These are phyloP conservation scores for Caenorhabditis uteleia DNA, from an alignment of 2,888 invertebrate genomes.

Conservation along the genomic window DNA sequence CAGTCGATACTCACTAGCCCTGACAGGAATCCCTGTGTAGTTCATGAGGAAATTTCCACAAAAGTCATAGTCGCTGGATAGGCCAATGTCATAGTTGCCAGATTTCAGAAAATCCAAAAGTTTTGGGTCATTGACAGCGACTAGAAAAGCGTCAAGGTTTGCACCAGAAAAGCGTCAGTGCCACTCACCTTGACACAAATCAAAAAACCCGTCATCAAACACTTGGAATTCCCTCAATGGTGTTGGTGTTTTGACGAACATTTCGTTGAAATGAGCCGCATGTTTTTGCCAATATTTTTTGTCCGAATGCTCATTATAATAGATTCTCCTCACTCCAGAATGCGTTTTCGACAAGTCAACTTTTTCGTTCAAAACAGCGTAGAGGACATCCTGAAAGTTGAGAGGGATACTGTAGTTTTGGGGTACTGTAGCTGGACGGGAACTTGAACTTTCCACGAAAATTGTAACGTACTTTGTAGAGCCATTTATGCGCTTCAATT, in stretches of 20 bases:
- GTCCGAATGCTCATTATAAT: no score
- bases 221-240: constrained; percentile 10
- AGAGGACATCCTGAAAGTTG: no score
- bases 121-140: constrained; percentile 8
- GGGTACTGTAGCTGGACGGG: no score
- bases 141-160: constrained; percentile 6
- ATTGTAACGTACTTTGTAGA: no score
- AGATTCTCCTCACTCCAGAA: no score
- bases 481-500: not conserved
- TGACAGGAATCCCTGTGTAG: constrained; percentile 19
- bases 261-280: no score
- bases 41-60: constrained; percentile 29
- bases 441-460: no score
- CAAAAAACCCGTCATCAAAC: constrained; percentile 16
- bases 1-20: constrained; percentile 22
- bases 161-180: not conserved
- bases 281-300: no score
- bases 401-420: no score
- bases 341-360: no score
- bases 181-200: constrained; percentile 15
- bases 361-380: no score
- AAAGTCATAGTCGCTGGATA: constrained; percentile 34
- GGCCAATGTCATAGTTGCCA: constrained; percentile 28
- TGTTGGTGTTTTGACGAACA: constrained; percentile 18
- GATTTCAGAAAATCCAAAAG: constrained; percentile 22